A percentile compares a stretch with the other conserved stretches of the same genome.
phyloP scores from a whole-genome alignment of 1,140 invertebrate genomes.

The Zaprionus inermis region DNA sequence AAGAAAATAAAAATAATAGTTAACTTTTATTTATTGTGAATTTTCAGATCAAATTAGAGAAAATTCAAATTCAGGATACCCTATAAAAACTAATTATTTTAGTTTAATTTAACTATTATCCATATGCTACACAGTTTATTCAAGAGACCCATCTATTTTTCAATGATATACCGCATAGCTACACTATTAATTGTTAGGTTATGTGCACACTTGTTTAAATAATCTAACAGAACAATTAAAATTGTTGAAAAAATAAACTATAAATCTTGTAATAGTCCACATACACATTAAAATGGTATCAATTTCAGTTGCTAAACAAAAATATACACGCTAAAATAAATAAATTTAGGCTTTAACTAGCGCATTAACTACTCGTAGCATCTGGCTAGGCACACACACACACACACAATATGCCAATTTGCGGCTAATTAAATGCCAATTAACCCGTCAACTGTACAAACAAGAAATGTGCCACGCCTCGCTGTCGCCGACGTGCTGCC shows the following conservation, averaged over 20 bases:
- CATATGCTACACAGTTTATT: too few relatives aligned
- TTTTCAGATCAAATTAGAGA: too few relatives aligned
- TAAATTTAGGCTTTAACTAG: not conserved
- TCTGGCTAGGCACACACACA: not conserved
- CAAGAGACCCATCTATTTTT: too few relatives aligned
- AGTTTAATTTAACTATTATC: too few relatives aligned
- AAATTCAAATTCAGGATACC: too few relatives aligned
- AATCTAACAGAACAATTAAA: not conserved
- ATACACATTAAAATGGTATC: not conserved
- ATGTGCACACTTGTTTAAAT: not conserved
- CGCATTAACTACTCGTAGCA: not conserved
- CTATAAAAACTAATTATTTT: too few relatives aligned
- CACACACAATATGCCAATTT: conserved; percentile 43
- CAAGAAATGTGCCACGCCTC: conserved; percentile 20
- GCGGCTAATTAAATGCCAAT: conserved; percentile 75
- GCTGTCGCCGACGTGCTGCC: not conserved
- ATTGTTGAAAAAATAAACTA: not conserved
- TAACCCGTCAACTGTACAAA: conserved; percentile 64
- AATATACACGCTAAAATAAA: not conserved
- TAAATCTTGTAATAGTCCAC: not conserved
- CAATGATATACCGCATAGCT: not conserved
- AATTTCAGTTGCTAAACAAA: not conserved
- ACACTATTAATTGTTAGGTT: not conserved
- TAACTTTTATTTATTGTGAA: too few relatives aligned
- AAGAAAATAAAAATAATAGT: too few relatives aligned